Percentiles rank a stretch among this genome's conserved stretches.
Conservation (phyloP, 2,797 vertebrate genomes). For the Rhinophrynus dorsalis region DNA sequence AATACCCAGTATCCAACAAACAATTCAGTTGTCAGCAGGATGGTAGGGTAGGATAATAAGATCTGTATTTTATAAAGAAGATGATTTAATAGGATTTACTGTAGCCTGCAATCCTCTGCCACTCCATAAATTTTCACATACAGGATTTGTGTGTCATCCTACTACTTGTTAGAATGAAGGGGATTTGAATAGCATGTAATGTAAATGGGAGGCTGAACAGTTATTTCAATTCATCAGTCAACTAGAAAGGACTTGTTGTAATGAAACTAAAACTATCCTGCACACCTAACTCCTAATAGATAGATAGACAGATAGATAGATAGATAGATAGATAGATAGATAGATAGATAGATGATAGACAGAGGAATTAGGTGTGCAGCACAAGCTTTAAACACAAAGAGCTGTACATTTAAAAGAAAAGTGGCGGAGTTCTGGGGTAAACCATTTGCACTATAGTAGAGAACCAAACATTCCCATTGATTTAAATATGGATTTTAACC, state of each 20-base stretch:
- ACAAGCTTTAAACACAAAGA: no score
- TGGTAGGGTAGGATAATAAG: slow-evolving; percentile 50
- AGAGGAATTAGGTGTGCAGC: no score
- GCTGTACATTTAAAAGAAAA: no score
- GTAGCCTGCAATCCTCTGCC: slow-evolving; percentile 55
- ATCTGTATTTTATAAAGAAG: slow-evolving; percentile 57
- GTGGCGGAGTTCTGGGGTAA: no score
- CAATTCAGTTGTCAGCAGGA: slow-evolving; percentile 27
- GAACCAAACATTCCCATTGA: no score
- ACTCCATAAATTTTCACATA: slow-evolving; percentile 57
- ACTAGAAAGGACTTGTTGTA: slow-evolving; percentile 7
- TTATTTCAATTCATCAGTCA: slow-evolving; percentile 57
- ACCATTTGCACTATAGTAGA: no score
- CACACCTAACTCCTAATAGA: no score
- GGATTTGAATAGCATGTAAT: slow-evolving; percentile 59
- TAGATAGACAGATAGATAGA: no score
- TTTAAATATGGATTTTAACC: no score
- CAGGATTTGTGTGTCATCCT: slow-evolving; percentile 57
- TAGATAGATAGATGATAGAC: no score
- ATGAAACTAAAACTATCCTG: no score
- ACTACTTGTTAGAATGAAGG: slow-evolving; percentile 60
- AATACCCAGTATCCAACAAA: background rate
- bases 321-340: no score
- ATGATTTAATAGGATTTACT: slow-evolving; percentile 58
- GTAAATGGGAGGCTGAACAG: slow-evolving; percentile 52